A percentile compares a stretch with the other conserved stretches of the same genome.
These are phyloP conservation scores for Eunapius fragilis DNA, from an alignment of 37 sponge, comb jelly and placozoan genomes.

Conservation along the genomic window DNA sequence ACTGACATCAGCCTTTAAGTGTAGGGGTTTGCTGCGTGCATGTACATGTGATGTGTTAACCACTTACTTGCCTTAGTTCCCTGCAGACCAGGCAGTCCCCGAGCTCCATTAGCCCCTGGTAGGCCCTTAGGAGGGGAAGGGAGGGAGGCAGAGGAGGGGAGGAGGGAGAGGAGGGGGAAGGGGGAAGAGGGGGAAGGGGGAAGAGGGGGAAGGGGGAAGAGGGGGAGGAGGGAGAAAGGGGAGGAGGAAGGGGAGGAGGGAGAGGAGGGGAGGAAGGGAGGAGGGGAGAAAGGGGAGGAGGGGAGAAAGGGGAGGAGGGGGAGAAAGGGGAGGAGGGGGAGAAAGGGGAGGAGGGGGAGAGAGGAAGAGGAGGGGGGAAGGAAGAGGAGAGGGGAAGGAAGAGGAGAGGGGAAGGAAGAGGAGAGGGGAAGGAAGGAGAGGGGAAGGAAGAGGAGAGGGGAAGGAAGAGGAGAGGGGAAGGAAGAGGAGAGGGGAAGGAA, in stretches of 20 bases:
- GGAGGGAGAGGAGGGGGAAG: neutral
- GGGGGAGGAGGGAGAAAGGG: neutral
- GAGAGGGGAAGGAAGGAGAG: too few relatives aligned
- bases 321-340: too few relatives aligned
- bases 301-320: neutral
- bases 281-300: neutral
- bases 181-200: too few relatives aligned
- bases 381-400: too few relatives aligned
- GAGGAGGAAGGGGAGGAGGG: neutral
- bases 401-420: too few relatives aligned
- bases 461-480: too few relatives aligned
- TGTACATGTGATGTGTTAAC: neutral
- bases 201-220: neutral
- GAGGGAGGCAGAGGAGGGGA: neutral
- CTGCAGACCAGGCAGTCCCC: constrained; percentile 46
- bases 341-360: too few relatives aligned
- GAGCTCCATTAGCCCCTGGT: constrained; percentile 24
- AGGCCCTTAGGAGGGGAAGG: constrained; percentile 5
- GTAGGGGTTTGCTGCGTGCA: neutral
- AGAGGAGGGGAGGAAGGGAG: neutral
- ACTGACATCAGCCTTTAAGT: too few relatives aligned
- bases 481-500: too few relatives aligned
- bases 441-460: too few relatives aligned
- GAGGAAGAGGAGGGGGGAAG: too few relatives aligned
- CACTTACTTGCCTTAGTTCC: constrained; percentile 84